Evolutionary conservation across 2,888 invertebrate genomes (phyloP), one percentile per base, ranked within the genome.

Genomic region (Drosophila buzzatii): DNA sequence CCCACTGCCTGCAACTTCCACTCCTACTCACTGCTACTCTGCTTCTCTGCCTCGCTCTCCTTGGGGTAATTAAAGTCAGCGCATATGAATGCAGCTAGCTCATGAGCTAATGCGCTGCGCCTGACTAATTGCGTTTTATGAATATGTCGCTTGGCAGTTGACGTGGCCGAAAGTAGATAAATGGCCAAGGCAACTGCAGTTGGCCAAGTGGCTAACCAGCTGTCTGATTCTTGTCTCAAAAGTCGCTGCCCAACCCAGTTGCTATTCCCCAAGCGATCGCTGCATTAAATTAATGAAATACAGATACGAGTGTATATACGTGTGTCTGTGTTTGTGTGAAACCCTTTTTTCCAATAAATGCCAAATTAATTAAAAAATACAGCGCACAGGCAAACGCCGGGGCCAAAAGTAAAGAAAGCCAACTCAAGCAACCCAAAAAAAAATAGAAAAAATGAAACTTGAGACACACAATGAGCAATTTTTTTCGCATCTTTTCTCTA

Each of bases 281-380:
- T 85, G 85, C 85, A 85, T 85, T 85, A 89, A 79, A 76, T 87
- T 85, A 89, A 89, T 85, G 79, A 85, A 89, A 85, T 55, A 66
- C 41, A 78, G 57, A 47, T 51, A 55, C 23, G 49, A 53, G n/a
- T 55, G 39, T 33, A 55, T 27, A 56, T 18, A 51, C 39, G 55
- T 31, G 59, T 53, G 79, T 69, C 44, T 42, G 41, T 20, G 53
- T 73, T n/a, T n/a, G 62, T 62, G 53, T 37, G 49, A 45, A 69
- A 71, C 80, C 89, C 86, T 83, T 86, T 86, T 87, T 87, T 76
- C 90, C 86, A 90, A 87, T 87, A 87, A 87, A 87, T 90, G 86
- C 90, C 86, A 90, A 87, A 87, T 90, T 90, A 87, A 87, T 87
- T 87, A 90, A 87, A 87, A 87, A 87, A 89, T 86, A 88, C 90